Evolutionary conservation across 2,888 invertebrate genomes (phyloP), one percentile per base, ranked within the genome.

Genomic region (Sceliomorpha sp.): DNA sequence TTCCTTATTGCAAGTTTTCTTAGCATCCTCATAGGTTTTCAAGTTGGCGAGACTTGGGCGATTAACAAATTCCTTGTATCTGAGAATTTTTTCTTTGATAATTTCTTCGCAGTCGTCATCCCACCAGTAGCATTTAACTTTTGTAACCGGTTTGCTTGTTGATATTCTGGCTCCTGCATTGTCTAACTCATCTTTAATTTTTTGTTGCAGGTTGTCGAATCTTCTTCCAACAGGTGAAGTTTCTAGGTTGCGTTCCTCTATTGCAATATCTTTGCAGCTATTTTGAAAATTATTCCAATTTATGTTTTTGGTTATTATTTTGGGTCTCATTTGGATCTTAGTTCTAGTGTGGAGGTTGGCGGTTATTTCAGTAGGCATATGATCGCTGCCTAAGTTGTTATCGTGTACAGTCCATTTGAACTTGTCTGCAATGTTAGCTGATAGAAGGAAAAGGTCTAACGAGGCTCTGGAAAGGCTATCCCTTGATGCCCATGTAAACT

Each of bases 91-190:
- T 8, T 27, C 8, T 3, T 12, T 27, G 1, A 55, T n/a, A 12
- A 55, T 14, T 10, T 17, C 8, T 1, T 24, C 9, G 13, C 55
- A 55, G 1, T 44, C 36, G 8, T 42, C 7, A 14, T 42, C 26
- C 53, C 42, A 53, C 53, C 53, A 53, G 9, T 34, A 53, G 17
- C 40, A 39, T 9, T 2, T 7, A 6, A 14, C 10, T 37, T 39
- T 39, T 26, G 4, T 15, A 4, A 12, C 50, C 39, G 3, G 50
- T 1, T n/a, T n/a, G n/a, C n/a, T n/a, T n/a, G n/a, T n/a, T n/a
- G n/a, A n/a, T n/a, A n/a, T n/a, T n/a, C n/a, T n/a, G n/a, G n/a
- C 8, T 29, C 10, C 2, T 7, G 1, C 3, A 32, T 4, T 10
- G 4, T 10, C 5, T 32, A 9, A 4, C 10, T 10, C 1, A 10